Evolutionary conservation across 2,113 vertebrate species (phyloP).

Genomic region (Ammodytes marinus): DNA sequence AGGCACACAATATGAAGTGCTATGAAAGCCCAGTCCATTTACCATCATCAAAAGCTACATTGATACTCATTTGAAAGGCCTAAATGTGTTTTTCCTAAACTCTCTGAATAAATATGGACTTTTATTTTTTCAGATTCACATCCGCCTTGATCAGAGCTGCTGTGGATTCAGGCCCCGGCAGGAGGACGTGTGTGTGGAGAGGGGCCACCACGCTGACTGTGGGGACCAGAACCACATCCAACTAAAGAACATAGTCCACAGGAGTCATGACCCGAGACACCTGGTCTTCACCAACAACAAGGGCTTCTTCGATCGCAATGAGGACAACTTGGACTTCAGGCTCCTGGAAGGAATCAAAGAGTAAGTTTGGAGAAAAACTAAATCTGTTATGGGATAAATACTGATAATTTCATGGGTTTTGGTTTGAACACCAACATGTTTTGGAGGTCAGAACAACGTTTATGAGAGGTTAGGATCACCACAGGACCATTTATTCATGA

Average conservation of each 20-base stretch:
- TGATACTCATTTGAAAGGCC: background rate
- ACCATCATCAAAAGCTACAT: too few species aligned
- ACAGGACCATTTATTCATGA: background rate
- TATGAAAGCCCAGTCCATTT: too few species aligned
- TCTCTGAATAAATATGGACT: background rate
- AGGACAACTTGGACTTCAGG: slow-evolving; percentile 96
- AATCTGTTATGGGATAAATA: background rate
- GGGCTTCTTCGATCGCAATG: slow-evolving; percentile 94
- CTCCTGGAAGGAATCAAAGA: slow-evolving; percentile 94
- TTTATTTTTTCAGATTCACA: slow-evolving; percentile 88
- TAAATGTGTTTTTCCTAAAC: too few species aligned
- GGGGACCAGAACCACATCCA: slow-evolving; percentile 79
- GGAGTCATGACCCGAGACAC: slow-evolving; percentile 85
- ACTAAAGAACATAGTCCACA: slow-evolving; percentile 89
- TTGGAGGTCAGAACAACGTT: background rate
- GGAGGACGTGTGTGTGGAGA: slow-evolving; percentile 88
- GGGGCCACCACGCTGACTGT: slow-evolving; percentile 84
- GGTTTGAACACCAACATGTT: too few species aligned
- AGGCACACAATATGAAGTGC: too few species aligned
- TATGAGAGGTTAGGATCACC: background rate
- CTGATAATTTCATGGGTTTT: background rate
- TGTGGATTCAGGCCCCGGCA: slow-evolving; percentile 95
- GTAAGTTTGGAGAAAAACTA: slow-evolving; percentile 83
- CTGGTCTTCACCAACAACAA: slow-evolving; percentile 93
- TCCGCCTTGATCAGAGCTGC: slow-evolving; percentile 93